These are phyloP conservation scores for Phrynocephalus forsythii DNA, from an alignment of 2,797 vertebrate species.

Conservation along the genomic window DNA sequence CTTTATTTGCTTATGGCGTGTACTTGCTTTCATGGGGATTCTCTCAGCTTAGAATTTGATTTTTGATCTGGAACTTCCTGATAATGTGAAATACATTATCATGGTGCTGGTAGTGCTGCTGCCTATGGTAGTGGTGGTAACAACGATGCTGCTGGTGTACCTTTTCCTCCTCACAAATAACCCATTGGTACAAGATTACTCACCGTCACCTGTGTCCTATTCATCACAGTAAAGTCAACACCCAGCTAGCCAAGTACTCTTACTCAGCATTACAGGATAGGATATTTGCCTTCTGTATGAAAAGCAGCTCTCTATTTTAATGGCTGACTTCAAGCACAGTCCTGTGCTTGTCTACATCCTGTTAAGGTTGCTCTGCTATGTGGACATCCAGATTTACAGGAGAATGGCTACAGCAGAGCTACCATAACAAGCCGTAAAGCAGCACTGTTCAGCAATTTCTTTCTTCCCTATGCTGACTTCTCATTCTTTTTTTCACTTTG, in stretches of 20 bases:
- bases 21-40: not conserved
- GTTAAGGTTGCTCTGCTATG: not conserved
- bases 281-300: no score
- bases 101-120: no score
- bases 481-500: no score
- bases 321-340: not conserved
- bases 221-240: conserved; percentile 7
- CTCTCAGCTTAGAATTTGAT: conserved; percentile 33
- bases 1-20: not conserved
- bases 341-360: no score
- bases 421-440: no score
- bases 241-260: conserved; percentile 39
- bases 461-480: no score
- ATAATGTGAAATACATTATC: no score
- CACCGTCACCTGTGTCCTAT: conserved; percentile 37
- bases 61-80: conserved; percentile 33
- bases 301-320: not conserved
- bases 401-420: no score
- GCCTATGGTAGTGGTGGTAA: no score
- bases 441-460: no score
- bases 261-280: not conserved
- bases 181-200: conserved; percentile 30
- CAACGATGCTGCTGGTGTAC: no score
- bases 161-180: not conserved
- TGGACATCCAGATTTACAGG: no score